Base-by-base conservation (phyloP, 2,888 invertebrate species). In the Beris morrisii region DNA sequence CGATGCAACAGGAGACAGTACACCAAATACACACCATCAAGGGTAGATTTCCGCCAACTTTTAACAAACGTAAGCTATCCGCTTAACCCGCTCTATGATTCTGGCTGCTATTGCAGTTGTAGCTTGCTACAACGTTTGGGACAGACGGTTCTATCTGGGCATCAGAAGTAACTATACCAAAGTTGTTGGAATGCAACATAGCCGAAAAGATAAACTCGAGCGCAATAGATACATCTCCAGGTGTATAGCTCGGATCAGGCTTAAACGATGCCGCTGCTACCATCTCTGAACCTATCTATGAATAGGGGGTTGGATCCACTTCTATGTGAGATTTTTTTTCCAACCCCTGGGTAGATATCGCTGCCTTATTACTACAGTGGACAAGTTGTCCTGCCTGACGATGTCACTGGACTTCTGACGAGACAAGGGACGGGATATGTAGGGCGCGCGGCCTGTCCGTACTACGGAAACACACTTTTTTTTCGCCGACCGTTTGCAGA, bases 1-100 rank as follows among this genome's bases (percentile, higher is more conserved):
- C 68, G 68, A 69, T 69, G 69, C 69, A 69, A 69, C 69, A 69
- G 69, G 69, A 66, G 66, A 54, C 45, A 50, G n/a, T 30, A 13
- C 31, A 59, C 30, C 28, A 12, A 46, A 30, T n/a, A 59, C 46
- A 59, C 22, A 45, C 32, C 38, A 43, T 6, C 15, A 55, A 15
- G 12, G 11, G 5, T 15, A 13, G 48, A 48, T 15, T 48, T n/a
- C 48, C 50, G 32, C 38, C 30, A 59, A 38, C 38, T 38, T 38
- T 38, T 5, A 38, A 38, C 38, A 38, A 9, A 38, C 38, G 38
- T 38, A 38, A 50, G 50, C 32, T n/a, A 32, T 9, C 13, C 53
- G 52, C 32, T 38, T 52, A 50, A 50, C 38, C 61, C 52, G 32
- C 50, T 63, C 50, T 31, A 22, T 63, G 28, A 48, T 59, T 48